Base-by-base conservation (phyloP, 2,797 vertebrate species). In the Erethizon dorsatum region DNA sequence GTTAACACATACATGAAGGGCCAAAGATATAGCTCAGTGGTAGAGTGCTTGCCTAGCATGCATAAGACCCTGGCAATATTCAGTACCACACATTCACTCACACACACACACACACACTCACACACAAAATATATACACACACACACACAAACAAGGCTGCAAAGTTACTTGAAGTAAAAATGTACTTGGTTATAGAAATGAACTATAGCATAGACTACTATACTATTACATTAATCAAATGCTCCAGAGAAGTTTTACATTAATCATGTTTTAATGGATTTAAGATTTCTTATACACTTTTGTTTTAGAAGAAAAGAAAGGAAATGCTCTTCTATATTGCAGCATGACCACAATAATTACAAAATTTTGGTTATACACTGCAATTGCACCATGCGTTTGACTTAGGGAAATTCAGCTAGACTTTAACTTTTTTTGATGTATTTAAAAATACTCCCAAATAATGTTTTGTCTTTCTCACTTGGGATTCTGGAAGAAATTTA, bases 241-340 rank as follows among this genome's bases (percentile, higher is more conserved):
- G 47, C 79, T 91, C 90, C 61, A 77, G 83, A 93, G 88, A 1
- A 79, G 50, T 59, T 92, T 94, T 80, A 63, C 13, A 47, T 87
- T 57, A 73, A 37, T 50, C 14, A 2, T 37, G 18, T 91, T 78
- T 95, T 67, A 80, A 59, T 50, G 7, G 47, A 9, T 54, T 67
- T 86, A 56, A 96, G 67, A 47, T 75, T 45, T 91, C 57, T 85
- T 37, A 88, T 45, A 83, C 10, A 83, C 24, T 80, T 95, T 82
- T 82, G 82, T 85, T 89, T 86, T 65, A 57, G n/a, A 96, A 88
- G 91, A 79, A 94, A 95, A 94, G 71, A 94, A 94, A 95, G 75
- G 90, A 96, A 93, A 90, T 52, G 41, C 10, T 91, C 31, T 33
- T 52, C 54, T 94, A 2, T 33, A 13, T 78, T 93, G 87, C 90